Evolutionary conservation across 2,888 invertebrate species (phyloP).

Genomic region (Nebria brevicollis): DNA sequence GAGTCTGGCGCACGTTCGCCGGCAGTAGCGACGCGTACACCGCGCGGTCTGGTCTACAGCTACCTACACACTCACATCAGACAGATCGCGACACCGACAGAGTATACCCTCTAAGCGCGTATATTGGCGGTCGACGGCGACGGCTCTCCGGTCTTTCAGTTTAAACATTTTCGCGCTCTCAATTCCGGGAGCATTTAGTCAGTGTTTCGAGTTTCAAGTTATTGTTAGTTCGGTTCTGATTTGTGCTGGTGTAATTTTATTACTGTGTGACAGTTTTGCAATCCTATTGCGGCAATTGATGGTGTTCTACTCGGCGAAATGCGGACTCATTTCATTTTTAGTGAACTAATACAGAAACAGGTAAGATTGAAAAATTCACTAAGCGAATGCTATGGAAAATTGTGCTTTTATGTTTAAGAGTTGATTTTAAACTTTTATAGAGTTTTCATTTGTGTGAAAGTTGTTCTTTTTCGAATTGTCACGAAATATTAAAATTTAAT

Average conservation of each 20-base stretch:
- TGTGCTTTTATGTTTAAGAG: too few species aligned
- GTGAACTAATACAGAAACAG: not conserved
- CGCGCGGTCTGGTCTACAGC: slow-evolving; percentile 17
- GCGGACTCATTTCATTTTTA: not conserved
- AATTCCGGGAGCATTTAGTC: not conserved
- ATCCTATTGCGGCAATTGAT: not conserved
- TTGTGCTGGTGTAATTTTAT: not conserved
- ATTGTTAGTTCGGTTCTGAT: not conserved
- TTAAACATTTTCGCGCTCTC: not conserved
- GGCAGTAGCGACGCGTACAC: slow-evolving; percentile 28
- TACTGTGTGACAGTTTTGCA: not conserved
- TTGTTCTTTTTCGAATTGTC: too few species aligned
- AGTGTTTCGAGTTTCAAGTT: slow-evolving; percentile 8
- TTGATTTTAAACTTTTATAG: too few species aligned
- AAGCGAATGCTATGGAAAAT: not conserved
- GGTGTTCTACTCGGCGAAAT: not conserved
- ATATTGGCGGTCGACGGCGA: not conserved
- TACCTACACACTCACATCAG: not conserved
- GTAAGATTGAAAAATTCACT: not conserved
- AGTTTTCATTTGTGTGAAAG: too few species aligned
- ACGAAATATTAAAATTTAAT: too few species aligned
- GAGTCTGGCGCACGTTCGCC: not conserved
- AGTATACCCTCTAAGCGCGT: not conserved
- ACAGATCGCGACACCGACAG: not conserved
- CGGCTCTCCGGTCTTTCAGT: not conserved